These are phyloP conservation scores for Dusona sp. DNA, from an alignment of 2,888 invertebrate genomes.

Conservation along the genomic window DNA sequence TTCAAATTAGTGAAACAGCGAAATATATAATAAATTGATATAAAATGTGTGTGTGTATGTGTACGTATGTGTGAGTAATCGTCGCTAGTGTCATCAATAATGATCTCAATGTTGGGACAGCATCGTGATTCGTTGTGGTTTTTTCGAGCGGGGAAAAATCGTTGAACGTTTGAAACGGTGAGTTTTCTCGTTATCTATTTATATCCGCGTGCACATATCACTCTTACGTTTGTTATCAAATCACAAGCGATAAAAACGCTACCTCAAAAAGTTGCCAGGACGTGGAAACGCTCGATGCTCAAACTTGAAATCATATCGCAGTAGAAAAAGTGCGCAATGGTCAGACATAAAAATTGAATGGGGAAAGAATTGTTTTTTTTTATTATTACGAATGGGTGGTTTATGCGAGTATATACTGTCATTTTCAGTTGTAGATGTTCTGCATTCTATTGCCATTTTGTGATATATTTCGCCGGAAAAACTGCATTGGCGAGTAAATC, in stretches of 20 bases:
- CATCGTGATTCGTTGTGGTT: constrained; percentile 45
- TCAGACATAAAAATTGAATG: constrained; percentile 42
- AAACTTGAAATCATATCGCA: constrained; percentile 12
- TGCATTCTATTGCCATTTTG: neutral
- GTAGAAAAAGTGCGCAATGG: constrained; percentile 33
- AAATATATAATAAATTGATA: constrained; percentile 8
- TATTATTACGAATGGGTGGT: neutral
- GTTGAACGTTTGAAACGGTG: constrained; percentile 58
- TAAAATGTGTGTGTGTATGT: constrained; percentile 10
- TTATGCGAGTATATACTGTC: neutral
- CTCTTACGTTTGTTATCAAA: neutral
- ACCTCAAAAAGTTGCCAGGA: neutral
- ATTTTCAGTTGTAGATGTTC: constrained; percentile 5
- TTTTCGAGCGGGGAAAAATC: constrained; percentile 54
- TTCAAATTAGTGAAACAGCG: constrained; percentile 42
- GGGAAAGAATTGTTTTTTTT: constrained; percentile 37
- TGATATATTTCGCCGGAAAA: constrained; percentile 14
- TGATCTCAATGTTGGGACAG: constrained; percentile 49
- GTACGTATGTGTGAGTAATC: constrained; percentile 38
- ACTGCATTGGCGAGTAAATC: constrained; percentile 43
- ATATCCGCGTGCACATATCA: neutral
- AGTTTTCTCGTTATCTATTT: constrained; percentile 46
- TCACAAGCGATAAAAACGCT: neutral
- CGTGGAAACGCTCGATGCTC: neutral
- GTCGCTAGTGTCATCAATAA: constrained; percentile 61